Conservation (phyloP, 2,888 invertebrate genomes). For the Auanema freiburgensis region DNA sequence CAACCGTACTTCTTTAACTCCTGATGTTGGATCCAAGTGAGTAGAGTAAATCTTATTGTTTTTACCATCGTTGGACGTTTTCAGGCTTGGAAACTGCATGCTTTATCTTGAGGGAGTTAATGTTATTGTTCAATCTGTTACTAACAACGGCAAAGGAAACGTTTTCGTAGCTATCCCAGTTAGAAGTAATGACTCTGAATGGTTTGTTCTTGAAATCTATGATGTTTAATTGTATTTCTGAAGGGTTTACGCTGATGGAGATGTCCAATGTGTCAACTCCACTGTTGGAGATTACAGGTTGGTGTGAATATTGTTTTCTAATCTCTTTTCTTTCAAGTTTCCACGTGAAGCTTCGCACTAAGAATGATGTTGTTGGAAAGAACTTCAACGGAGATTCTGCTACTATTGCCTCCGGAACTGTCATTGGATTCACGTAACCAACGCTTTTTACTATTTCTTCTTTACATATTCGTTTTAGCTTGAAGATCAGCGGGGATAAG, state of each 20-base stretch:
- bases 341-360: slow-evolving; percentile 18
- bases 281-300: slow-evolving; percentile 28
- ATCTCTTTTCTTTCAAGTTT: slow-evolving; percentile 18
- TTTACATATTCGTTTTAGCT: slow-evolving; percentile 19
- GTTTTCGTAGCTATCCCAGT: slow-evolving; percentile 22
- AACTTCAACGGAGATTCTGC: slow-evolving; percentile 8
- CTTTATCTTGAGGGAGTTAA: slow-evolving; percentile 48
- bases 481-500: slow-evolving; percentile 32
- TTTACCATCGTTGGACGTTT: not conserved
- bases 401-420: slow-evolving; percentile 14
- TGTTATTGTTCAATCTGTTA: slow-evolving; percentile 29
- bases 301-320: slow-evolving; percentile 9
- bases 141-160: slow-evolving; percentile 11
- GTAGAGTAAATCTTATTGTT: not conserved
- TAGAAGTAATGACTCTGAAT: slow-evolving; percentile 21
- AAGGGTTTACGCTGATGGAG: slow-evolving; percentile 16
- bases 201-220: not conserved
- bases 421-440: slow-evolving; percentile 23
- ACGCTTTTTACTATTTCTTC: not conserved
- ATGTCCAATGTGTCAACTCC: slow-evolving; percentile 21
- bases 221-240: slow-evolving; percentile 3
- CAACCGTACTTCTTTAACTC: slow-evolving; percentile 12
- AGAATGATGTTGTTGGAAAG: slow-evolving; percentile 16
- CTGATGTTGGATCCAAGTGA: not conserved
- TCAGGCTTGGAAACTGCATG: slow-evolving; percentile 29